A percentile compares a stretch with the other conserved stretches of the same genome.
These are phyloP conservation scores for Carollia perspicillata DNA, from an alignment of 2,113 vertebrate species.

Conservation along the genomic window DNA sequence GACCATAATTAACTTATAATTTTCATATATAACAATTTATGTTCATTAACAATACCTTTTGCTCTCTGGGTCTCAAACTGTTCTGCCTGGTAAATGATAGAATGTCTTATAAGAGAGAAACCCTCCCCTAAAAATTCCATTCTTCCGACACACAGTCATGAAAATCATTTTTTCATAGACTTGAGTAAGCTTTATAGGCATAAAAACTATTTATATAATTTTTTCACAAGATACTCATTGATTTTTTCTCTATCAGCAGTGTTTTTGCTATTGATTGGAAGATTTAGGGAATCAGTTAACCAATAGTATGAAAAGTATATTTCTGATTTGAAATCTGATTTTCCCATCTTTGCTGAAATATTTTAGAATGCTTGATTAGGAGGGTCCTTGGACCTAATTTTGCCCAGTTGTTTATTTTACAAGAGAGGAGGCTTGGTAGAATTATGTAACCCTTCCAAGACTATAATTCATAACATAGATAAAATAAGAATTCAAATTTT, in stretches of 20 bases:
- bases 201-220: background rate
- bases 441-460: background rate
- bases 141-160: background rate
- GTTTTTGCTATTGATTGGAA: background rate
- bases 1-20: background rate
- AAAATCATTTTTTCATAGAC: background rate
- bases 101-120: background rate
- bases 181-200: background rate
- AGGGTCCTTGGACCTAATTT: background rate
- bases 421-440: background rate
- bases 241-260: background rate
- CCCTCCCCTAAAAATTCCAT: background rate
- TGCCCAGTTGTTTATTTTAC: background rate
- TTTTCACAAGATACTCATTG: background rate
- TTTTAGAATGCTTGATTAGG: background rate
- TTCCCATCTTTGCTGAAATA: background rate
- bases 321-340: background rate
- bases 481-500: constrained; percentile 60
- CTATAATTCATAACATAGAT: background rate
- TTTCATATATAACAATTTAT: background rate
- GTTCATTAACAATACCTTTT: background rate
- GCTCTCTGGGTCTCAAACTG: background rate
- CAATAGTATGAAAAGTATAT: background rate
- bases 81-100: background rate
- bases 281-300: background rate